These are phyloP conservation scores for Drosophila maculinotata DNA, from an alignment of 2,888 invertebrate genomes.

Conservation along the genomic window DNA sequence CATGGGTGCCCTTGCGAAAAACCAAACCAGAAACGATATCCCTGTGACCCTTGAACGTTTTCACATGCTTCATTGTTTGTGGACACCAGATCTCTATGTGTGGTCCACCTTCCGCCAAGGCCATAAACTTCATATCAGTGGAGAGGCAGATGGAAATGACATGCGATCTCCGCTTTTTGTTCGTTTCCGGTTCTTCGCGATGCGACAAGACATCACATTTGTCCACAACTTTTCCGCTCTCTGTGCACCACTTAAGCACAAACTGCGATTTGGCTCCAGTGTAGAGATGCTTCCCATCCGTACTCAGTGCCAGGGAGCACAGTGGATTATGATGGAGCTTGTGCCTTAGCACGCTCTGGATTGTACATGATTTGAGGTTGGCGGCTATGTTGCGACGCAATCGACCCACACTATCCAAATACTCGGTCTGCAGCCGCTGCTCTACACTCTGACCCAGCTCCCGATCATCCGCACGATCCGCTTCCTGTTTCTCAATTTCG, in stretches of 20 bases:
- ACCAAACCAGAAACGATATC: slow-evolving; percentile 90
- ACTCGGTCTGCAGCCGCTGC: slow-evolving; percentile 92
- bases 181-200: slow-evolving; percentile 82
- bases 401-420: slow-evolving; percentile 94
- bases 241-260: slow-evolving; percentile 93
- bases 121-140: slow-evolving; percentile 93
- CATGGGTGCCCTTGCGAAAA: slow-evolving; percentile 94
- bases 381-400: slow-evolving; percentile 91
- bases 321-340: slow-evolving; percentile 92
- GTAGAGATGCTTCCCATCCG: slow-evolving; percentile 90
- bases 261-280: slow-evolving; percentile 95
- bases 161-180: slow-evolving; percentile 81
- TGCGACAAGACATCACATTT: slow-evolving; percentile 85
- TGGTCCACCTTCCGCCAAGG: slow-evolving; percentile 89
- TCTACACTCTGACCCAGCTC: slow-evolving; percentile 87
- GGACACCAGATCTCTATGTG: slow-evolving; percentile 94
- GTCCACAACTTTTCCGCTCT: slow-evolving; percentile 88
- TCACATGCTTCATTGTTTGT: slow-evolving; percentile 90
- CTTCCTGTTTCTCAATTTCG: slow-evolving; percentile 93
- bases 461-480: slow-evolving; percentile 88
- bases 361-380: slow-evolving; percentile 85
- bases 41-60: slow-evolving; percentile 93
- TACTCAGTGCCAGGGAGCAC: slow-evolving; percentile 92
- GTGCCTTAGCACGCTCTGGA: slow-evolving; percentile 87
- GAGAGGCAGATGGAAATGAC: slow-evolving; percentile 90